Base-by-base conservation (phyloP, 2,888 invertebrate species). In the Cremastobaeus sp. region DNA sequence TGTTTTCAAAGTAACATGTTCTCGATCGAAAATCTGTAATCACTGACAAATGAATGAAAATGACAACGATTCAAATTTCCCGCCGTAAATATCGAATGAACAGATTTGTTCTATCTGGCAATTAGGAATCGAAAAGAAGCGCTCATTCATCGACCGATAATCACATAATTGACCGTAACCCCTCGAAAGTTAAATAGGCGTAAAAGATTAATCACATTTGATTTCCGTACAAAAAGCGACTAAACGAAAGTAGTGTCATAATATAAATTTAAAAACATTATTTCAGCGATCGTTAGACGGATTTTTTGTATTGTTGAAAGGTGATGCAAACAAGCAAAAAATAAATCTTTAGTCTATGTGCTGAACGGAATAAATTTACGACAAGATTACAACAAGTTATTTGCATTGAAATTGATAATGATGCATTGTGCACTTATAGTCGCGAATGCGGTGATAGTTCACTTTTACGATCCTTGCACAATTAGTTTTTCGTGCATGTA, bases 351-450 rank as follows among this genome's bases (percentile, higher is more conserved):
- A 34, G 25, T 20, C 32, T 32, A 32, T 15, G 21, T 20, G 43
- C 6, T 18, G 45, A 21, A 25, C 21, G 43, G 34, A 39, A 62
- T 62, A 62, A 48, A 62, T 62, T 62, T 50, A 62, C 32, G 39
- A 5, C 62, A 50, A 62, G 47, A 62, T 60, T 60, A 48, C 60
- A 48, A 60, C 60, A 60, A 60, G 60, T 39, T 30, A 62, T 62
- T 62, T 62, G 62, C 62, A 62, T 62, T 28, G 32, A 62, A 62
- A 50, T 62, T 39, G 39, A 62, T 59, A 59, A 59, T 60, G 39
- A 48, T 14, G 21, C 60, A 60, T 60, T 60, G 59, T 59, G 25
- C 45, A 25, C 35, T n/a, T n/a, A 20, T 45, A n/a, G 35, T 25
- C 35, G 48, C 20, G 60, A 39, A 47, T 25, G 20, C n/a, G 21